phyloP scores from a whole-genome alignment of 1,140 invertebrate genomes.

The Pollicipes pollicipes region DNA sequence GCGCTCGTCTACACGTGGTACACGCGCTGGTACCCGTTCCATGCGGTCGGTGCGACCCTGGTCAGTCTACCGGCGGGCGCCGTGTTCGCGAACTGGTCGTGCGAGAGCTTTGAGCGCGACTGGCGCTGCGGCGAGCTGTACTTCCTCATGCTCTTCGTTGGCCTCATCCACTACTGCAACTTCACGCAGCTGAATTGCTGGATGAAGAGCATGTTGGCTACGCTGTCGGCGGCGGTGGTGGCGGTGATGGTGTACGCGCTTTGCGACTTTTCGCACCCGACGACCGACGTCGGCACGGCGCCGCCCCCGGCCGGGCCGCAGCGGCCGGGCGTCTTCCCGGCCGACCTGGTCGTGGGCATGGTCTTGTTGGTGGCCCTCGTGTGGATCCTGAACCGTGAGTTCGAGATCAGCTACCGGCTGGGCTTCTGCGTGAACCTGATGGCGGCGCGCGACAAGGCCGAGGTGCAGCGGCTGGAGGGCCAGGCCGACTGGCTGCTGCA shows the following conservation, averaged over 20 bases:
- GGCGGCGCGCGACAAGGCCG: constrained; percentile 62
- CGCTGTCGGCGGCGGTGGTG: constrained; percentile 37
- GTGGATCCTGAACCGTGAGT: constrained; percentile 80
- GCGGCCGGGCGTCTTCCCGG: constrained; percentile 41
- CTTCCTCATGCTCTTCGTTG: constrained; percentile 49
- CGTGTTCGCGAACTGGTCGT: constrained; percentile 65
- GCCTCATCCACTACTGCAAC: constrained; percentile 77
- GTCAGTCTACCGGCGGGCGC: constrained; percentile 65
- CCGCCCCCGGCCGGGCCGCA: constrained; percentile 87
- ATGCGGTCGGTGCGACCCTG: constrained; percentile 58
- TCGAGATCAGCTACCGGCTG: constrained; percentile 81
- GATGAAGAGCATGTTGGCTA: constrained; percentile 72
- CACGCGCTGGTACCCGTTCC: constrained; percentile 68
- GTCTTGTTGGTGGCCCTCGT: constrained; percentile 62
- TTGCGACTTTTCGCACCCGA: constrained; percentile 85
- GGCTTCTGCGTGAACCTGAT: constrained; percentile 83
- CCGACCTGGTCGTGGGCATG: constrained; percentile 44
- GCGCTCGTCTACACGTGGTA: constrained; percentile 12
- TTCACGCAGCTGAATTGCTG: constrained; percentile 87
- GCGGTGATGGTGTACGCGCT: constrained; percentile 55
- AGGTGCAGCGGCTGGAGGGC: constrained; percentile 71
- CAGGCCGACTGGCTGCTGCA: constrained; percentile 90
- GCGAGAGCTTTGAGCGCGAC: constrained; percentile 23
- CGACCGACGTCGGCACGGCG: constrained; percentile 77
- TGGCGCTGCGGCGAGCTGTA: constrained; percentile 27